Base-by-base conservation (phyloP, 2,113 vertebrate genomes). In the Paedocypris sp. region DNA sequence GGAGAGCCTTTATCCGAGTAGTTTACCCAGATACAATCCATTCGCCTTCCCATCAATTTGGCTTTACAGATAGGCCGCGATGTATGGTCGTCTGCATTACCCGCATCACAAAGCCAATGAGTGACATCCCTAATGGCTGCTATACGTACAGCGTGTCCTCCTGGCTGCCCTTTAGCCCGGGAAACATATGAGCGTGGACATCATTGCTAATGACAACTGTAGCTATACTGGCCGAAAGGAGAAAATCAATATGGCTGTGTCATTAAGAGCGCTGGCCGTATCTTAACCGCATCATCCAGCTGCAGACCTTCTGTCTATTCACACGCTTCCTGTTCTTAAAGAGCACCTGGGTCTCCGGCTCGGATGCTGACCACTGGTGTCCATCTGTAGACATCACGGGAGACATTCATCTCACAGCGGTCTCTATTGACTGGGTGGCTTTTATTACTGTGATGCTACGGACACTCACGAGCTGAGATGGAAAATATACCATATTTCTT, bases 351-450 rank as follows among this genome's bases (percentile, higher is more conserved):
- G 53, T 7, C 26, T 16, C 31, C 25, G 43, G 53, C 23, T 57
- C 15, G n/a, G 36, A 23, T 57, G 20, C 9, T 1, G n/a, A 36
- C 53, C 38, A 57, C 43, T 16, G 43, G 31, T 31, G 38, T 43
- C 43, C 36, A 57, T 43, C 43, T 57, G 43, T 26, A 29, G 38
- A 43, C 51, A 54, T 54, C 51, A 28, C 33, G 41, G 36, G 43
- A 57, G 41, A 57, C 53, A 57, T 57, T 57, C 53, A 57, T 57
- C 38, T 57, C 18, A 20, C 38, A 43, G 29, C n/a, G n/a, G n/a
- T n/a, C n/a, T n/a, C n/a, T n/a, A n/a, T n/a, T n/a, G n/a, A n/a
- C n/a, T n/a, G n/a, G n/a, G n/a, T n/a, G n/a, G n/a, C n/a, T n/a
- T n/a, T n/a, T n/a, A n/a, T n/a, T n/a, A n/a, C n/a, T n/a, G n/a